Base-by-base conservation (phyloP, 2,888 invertebrate species). In the Lepeophtheirus nordmannii region DNA sequence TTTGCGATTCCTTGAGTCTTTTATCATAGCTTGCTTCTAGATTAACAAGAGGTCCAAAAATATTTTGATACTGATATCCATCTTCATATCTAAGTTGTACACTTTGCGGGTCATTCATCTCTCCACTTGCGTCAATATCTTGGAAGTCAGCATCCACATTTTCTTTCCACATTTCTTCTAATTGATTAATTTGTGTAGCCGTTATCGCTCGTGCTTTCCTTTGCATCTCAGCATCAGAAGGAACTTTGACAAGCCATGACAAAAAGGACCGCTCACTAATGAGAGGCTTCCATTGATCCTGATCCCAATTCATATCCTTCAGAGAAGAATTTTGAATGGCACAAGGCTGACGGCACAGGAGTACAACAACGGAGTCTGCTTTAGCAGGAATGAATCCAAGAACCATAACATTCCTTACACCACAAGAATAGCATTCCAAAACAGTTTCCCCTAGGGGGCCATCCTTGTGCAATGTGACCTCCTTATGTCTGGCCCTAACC, bases 351-450 rank as follows among this genome's bases (percentile, higher is more conserved):
- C 98, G 83, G 74, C 98, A 99, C 5, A 99, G 80, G 66, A 99
- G 78, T 1, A 97, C 94, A 17, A 97, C 97, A 66, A 96, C 96
- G 0, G 94, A 94, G 77, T 97, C 96, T 1, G 96, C 94, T 78
- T 97, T 97, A 37, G 98, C 97, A 0, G 98, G 98, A 73, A 99
- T 98, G 75, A 96, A 99, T 62, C 98, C 98, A 70, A 99, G 81
- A 46, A 97, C 89, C 77, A 99, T 98, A 0, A 98, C 94, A 78
- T 99, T 99, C 66, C 93, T 83, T 60, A 93, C 93, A 20, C 94
- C 97, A 76, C 98, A 99, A 56, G 94, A 93, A 78, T 98, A 99
- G 76, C 98, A 99, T 76, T 99, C 98, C 68, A 99, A 79, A 63
- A 97, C 83, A 0, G 97, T 97, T 77, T 98, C 97, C 9, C 97